Evolutionary conservation across 2,113 vertebrate species (phyloP).

Genomic region (Hydropotes inermis): DNA sequence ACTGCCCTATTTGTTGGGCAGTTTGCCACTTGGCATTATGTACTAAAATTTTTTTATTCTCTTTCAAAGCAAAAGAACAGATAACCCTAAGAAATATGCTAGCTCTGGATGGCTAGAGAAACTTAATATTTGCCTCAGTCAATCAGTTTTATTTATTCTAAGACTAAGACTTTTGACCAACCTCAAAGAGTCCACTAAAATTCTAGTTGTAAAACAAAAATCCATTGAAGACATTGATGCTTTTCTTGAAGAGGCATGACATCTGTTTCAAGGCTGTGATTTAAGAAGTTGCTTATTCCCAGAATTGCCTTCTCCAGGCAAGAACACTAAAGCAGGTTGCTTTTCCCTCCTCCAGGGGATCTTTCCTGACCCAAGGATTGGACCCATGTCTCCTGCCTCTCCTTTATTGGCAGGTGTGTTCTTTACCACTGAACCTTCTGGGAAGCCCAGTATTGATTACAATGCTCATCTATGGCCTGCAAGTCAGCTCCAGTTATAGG

Average conservation of each 20-base stretch:
- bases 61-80: conserved; percentile 5
- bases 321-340: background rate
- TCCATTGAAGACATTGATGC: background rate
- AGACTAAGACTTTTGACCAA: background rate
- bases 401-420: background rate
- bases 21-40: background rate
- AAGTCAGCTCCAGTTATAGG: background rate
- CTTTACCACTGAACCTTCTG: background rate
- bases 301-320: background rate
- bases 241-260: background rate
- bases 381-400: background rate
- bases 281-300: background rate
- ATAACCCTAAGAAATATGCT: background rate
- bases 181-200: background rate
- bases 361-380: background rate
- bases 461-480: background rate
- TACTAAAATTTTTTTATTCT: background rate
- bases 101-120: background rate
- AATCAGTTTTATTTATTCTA: background rate
- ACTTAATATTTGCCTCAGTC: background rate
- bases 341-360: background rate
- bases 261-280: background rate
- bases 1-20: background rate
- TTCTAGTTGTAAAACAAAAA: background rate
- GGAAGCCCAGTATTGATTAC: background rate